Evolutionary conservation across 2,888 invertebrate genomes (phyloP), one percentile per base, ranked within the genome.

Genomic region (Thecocarcelia acutangulata): DNA sequence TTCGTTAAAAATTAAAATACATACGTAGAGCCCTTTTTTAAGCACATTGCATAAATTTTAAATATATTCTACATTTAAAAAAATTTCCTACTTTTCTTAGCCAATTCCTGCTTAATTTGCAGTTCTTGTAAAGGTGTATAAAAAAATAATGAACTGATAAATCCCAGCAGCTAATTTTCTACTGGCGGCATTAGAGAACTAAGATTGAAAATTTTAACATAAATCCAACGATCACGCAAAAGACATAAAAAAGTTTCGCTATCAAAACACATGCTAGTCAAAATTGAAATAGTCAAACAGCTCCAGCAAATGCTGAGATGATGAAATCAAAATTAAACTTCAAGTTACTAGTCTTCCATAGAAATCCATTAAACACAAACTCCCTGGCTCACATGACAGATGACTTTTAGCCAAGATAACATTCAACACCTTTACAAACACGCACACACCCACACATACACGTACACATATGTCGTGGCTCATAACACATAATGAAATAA

Each of bases 141-240:
- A 9, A 13, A 48, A 59, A 37, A 15, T 48, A 63, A 64, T 64
- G 48, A 54, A 64, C 56, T 64, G 17, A 64, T 40, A 58, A 54
- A 74, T 74, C 44, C 15, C 37, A 37, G 13, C 56, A 64, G 13
- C 56, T 74, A 17, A 21, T 56, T 56, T 61, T 42, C 8, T n/a
- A 5, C 17, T 17, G n/a, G 17, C 52, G 28, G 42, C 37, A 13
- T 40, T 11, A 24, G 48, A 3, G 24, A 9, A 52, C 11, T 15
- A 6, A 17, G 5, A 59, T 24, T 24, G n/a, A 37, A 28, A 56
- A 15, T 2, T 15, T 54, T 37, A 59, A 72, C 70, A 72, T 64
- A 72, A 78, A 69, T 52, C 61, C 73, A 63, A 52, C 52, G 15
- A 77, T 69, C 81, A 81, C 77, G 77, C 81, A 81, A 69, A 44